phyloP scores from a whole-genome alignment of 2,113 vertebrate genomes.

The Notiomystis cincta region DNA sequence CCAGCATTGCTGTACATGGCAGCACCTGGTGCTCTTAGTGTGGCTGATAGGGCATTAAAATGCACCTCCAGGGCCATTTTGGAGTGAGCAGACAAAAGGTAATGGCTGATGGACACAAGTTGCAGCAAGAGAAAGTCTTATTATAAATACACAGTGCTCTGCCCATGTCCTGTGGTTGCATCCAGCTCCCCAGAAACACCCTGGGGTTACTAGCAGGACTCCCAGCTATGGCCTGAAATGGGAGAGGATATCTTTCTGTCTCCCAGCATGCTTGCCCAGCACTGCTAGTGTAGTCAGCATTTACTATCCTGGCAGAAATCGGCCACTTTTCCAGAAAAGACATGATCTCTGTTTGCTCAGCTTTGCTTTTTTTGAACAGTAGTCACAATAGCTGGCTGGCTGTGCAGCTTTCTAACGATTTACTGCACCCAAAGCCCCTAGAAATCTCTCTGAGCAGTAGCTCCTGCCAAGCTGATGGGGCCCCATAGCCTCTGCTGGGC shows the following conservation, averaged over 20 bases:
- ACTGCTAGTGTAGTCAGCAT: not conserved
- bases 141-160: not conserved
- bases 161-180: not conserved
- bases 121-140: not conserved
- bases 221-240: not conserved
- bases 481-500: not conserved
- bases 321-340: constrained; percentile 15
- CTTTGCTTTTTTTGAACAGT: not conserved
- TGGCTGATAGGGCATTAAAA: not conserved
- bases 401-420: not conserved
- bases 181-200: not conserved
- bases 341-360: not conserved
- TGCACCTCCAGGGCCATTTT: not conserved
- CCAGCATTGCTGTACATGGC: not conserved
- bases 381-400: not conserved
- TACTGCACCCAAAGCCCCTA: not conserved
- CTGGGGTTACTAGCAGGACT: not conserved
- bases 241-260: not conserved
- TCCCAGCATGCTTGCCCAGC: not conserved
- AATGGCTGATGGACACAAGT: not conserved
- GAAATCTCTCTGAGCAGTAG: not conserved
- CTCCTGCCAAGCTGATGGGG: not conserved
- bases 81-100: not conserved
- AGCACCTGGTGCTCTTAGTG: not conserved
- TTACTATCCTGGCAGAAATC: not conserved